Base-by-base conservation (phyloP, 1,140 invertebrate genomes). In the Conus betulinus region DNA sequence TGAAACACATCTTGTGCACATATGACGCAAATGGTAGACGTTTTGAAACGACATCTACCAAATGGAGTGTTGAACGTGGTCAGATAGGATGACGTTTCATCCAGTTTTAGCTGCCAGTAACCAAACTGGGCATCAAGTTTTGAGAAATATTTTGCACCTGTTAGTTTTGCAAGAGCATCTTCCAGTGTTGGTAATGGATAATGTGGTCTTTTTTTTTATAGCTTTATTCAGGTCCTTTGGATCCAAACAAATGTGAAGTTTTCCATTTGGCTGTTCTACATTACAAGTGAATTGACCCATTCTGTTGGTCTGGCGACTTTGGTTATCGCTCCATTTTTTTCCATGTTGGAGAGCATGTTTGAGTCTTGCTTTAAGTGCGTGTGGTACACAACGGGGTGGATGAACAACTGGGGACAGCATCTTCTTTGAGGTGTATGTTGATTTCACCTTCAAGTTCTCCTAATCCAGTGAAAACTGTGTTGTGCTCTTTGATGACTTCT, bases 1-100 rank as follows among this genome's bases (percentile, higher is more conserved):
- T 95, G 93, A 89, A 95, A 96, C 7, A 93, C 67, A 17, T 74
- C 85, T 71, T 67, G 23, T 17, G 57, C 27, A 23, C 0, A 90
- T 85, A 94, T 94, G n/a, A 91, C 84, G 13, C 95, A 89, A 94
- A 94, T 15, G 94, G 94, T 81, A 95, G 89, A 79, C 94, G 74
- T 0, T 89, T 89, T 15, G 57, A 8, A 60, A 60, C 57, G 15
- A 15, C 93, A 95, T 76, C 91, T 87, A 10, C 94, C 94, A 91
- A 92, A 94, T 53, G 93, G 94, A 0, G 93, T 92, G 25, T 91
- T 93, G 63, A 94, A 94, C 1, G 92, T 94, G 8, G 90, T 92
- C 2, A 92, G 85, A 0, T 63, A 81, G 1, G 88, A 89, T 15
- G 93, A 94, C 79, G 95, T 89, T 60, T 95, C 89, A 78, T 89